These are phyloP conservation scores for Didymodactylos carnosus DNA, from an alignment of 2,888 invertebrate species.

Conservation along the genomic window DNA sequence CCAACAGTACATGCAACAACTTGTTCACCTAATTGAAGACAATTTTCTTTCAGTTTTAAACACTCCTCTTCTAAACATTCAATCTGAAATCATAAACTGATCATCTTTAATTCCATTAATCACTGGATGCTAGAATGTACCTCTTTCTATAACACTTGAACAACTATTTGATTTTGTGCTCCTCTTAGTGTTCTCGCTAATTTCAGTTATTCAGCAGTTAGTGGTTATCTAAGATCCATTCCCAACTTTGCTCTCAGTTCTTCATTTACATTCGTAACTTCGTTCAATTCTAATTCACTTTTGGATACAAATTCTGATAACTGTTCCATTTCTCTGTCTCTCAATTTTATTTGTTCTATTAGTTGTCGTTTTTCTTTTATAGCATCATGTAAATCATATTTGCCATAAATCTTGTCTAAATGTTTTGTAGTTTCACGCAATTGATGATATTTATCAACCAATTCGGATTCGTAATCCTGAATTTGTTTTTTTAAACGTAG, in stretches of 20 bases:
- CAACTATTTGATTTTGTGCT: conserved; percentile 41
- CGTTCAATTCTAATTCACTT: conserved; percentile 45
- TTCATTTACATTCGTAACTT: conserved; percentile 54
- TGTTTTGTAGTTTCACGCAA: not conserved
- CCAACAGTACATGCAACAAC: conserved; percentile 26
- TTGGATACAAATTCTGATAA: conserved; percentile 53
- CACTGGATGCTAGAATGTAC: conserved; percentile 18
- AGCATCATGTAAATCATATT: conserved; percentile 14
- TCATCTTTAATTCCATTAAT: not conserved
- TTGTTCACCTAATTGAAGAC: conserved; percentile 33
- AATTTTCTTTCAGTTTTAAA: conserved; percentile 49
- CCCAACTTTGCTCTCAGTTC: conserved; percentile 33
- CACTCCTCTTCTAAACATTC: conserved; percentile 50
- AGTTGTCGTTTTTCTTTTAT: conserved; percentile 11
- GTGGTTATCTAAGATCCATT: conserved; percentile 29
- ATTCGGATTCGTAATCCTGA: conserved; percentile 8
- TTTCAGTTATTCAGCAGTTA: conserved; percentile 21
- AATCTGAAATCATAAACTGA: conserved; percentile 21
- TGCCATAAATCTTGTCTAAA: conserved; percentile 18
- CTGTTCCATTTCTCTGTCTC: conserved; percentile 30
- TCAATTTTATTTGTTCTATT: conserved; percentile 4
- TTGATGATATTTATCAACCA: not conserved
- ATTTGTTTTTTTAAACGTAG: not conserved
- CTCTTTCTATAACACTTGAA: conserved; percentile 39
- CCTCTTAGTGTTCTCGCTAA: not conserved